Percentiles rank a stretch among this genome's conserved stretches.
phyloP scores from a whole-genome alignment of 1,140 invertebrate genomes.

The Pseudoatta argentina region DNA sequence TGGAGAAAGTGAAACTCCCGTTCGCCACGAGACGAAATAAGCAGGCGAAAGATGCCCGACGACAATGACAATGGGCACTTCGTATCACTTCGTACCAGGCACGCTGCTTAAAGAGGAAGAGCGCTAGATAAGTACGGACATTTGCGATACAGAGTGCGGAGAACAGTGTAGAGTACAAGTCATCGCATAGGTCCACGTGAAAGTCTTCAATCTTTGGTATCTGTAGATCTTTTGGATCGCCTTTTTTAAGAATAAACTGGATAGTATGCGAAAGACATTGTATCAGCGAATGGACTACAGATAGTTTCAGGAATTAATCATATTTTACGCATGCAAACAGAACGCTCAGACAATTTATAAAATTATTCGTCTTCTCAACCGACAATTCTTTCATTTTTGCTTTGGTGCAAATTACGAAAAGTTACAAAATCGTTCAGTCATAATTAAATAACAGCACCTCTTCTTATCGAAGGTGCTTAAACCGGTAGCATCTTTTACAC shows the following conservation, averaged over 20 bases:
- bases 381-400: too few species aligned
- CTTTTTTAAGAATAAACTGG: too few species aligned
- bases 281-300: background rate
- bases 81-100: conserved; percentile 38
- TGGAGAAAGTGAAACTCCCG: conserved; percentile 74
- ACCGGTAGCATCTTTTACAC: too few species aligned
- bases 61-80: conserved; percentile 64
- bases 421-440: too few species aligned
- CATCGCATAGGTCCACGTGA: conserved; percentile 21
- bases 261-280: background rate
- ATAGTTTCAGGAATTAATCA: background rate
- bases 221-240: background rate
- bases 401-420: too few species aligned
- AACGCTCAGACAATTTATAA: background rate
- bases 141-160: conserved; percentile 3
- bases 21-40: conserved; percentile 69
- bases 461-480: too few species aligned
- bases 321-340: background rate
- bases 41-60: conserved; percentile 52
- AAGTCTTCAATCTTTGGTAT: background rate
- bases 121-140: conserved; percentile 61
- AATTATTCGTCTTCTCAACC: background rate
- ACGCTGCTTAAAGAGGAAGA: conserved; percentile 60
- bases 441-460: too few species aligned
- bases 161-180: conserved; percentile 16